Conservation (phyloP, 2,888 invertebrate genomes). For the Scaptomyza tumidula region DNA sequence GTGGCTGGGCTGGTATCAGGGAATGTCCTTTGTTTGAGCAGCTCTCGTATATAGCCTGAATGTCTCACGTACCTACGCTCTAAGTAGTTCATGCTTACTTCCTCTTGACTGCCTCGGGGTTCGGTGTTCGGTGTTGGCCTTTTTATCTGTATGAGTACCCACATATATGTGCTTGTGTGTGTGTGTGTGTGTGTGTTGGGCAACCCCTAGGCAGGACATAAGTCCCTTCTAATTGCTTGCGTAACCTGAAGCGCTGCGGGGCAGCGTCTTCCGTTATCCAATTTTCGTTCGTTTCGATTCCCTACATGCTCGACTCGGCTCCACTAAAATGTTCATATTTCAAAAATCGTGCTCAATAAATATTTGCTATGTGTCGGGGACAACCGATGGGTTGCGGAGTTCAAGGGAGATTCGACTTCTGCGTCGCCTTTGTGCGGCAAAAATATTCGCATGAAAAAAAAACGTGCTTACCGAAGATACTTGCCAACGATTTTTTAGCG, state of each 20-base stretch:
- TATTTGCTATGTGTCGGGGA: constrained; percentile 62
- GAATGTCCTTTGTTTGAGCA: constrained; percentile 63
- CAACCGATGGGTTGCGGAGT: constrained; percentile 3
- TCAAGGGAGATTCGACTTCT: neutral
- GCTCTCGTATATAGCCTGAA: constrained; percentile 11
- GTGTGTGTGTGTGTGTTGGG: constrained; percentile 39
- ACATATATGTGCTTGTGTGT: constrained; percentile 28
- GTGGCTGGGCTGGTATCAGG: constrained; percentile 19
- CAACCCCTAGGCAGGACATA: constrained; percentile 60
- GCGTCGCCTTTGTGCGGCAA: constrained; percentile 34
- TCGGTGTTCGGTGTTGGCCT: constrained; percentile 50
- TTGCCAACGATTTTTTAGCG: constrained; percentile 56
- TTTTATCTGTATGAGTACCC: constrained; percentile 33
- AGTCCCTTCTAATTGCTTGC: constrained; percentile 77
- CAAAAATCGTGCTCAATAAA: constrained; percentile 77
- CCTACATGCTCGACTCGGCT: constrained; percentile 16
- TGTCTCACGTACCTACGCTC: constrained; percentile 33
- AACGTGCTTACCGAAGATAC: constrained; percentile 69
- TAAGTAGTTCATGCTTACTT: constrained; percentile 74
- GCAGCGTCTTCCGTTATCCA: constrained; percentile 40
- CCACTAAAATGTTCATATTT: constrained; percentile 73
- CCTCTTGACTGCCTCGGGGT: constrained; percentile 61
- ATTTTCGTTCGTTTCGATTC: constrained; percentile 1
- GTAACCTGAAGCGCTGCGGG: constrained; percentile 68
- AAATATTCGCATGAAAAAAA: constrained; percentile 59